Evolutionary conservation across 2,797 vertebrate species (phyloP), one percentile per base, ranked within the genome.

Genomic region (Astyanax mexicanus): DNA sequence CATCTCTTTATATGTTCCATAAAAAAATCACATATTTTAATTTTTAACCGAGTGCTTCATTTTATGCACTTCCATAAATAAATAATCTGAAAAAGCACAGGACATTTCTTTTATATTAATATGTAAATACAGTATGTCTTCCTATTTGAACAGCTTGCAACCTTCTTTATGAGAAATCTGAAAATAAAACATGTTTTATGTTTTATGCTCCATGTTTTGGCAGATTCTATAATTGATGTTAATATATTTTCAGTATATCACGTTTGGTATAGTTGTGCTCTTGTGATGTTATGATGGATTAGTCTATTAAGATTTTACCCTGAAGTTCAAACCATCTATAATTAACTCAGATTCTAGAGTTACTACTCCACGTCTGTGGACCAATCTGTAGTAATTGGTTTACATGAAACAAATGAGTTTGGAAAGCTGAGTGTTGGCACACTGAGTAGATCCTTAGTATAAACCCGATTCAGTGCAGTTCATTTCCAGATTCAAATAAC

Each of bases 401-500:
- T 40, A 25, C 29, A 37, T 52, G 19, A 75, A 61, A 51, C 5
- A 17, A 66, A 42, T 55, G 37, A 55, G 12, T 64, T 64, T 40
- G n/a, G 37, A 62, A 62, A 21, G 37, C 40, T 62, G 5, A 8
- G 17, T 38, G 9, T n/a, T n/a, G 35, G 11, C 58, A 21, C 19
- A 61, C 17, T 38, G 15, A 12, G 21, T 38, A 21, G 58, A 38
- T 11, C 57, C 32, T 17, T 11, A 12, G 47, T n/a, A 54, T 69
- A 38, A 23, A 54, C 40, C 38, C 12, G 9, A 35, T 51, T n/a
- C 17, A 55, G 21, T 60, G 66, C 17, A 64, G 37, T 69, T n/a
- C n/a, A n/a, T n/a, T 69, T 78, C 13, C 37, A 58, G 17, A n/a
- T 37, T 70, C 42, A 52, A 79, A 74, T 66, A 69, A 69, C 54